Base-by-base conservation (phyloP, 2,888 invertebrate genomes). In the Hypena proboscidalis region DNA sequence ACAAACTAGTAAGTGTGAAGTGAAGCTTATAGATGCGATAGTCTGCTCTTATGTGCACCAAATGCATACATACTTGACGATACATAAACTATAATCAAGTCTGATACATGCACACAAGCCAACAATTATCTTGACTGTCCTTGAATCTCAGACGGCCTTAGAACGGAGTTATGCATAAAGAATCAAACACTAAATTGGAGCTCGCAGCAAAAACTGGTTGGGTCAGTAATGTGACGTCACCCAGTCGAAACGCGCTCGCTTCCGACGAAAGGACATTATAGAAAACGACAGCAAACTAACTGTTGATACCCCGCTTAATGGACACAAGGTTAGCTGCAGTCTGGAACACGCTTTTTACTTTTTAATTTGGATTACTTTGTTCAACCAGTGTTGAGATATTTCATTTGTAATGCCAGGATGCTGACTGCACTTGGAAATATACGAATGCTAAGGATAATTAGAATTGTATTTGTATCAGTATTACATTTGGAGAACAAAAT, bases 141-240 rank as follows among this genome's bases (percentile, higher is more conserved):
- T 86, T 86, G 86, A 77, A 77, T 67, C 74, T 61, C 80, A 84
- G 85, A 83, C 83, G 87, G 85, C 88, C 87, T 89, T 80, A 87
- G 86, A 82, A 83, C 83, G 77, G 75, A 85, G 84, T 77, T 89
- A 88, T 89, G 87, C 86, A 86, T 86, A 86, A 82, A 87, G 83
- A 86, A 85, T 86, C 85, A 87, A 88, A 84, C 76, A 75, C 81
- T 80, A 80, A 90, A 85, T 85, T 85, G 83, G 83, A 74, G 80
- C 83, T 81, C 66, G 54, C 64, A 70, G 35, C 72, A 78, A 80
- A 81, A 88, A 89, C 86, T 84, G 83, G 89, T 89, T 53, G 59
- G 77, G 55, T 74, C 64, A 77, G 77, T 79, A 71, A 65, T 64
- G 50, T 89, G 87, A 88, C 89, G 89, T 87, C 88, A 88, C 48